phyloP scores from a whole-genome alignment of 2,888 invertebrate genomes.

The Argyresthia albistria region DNA sequence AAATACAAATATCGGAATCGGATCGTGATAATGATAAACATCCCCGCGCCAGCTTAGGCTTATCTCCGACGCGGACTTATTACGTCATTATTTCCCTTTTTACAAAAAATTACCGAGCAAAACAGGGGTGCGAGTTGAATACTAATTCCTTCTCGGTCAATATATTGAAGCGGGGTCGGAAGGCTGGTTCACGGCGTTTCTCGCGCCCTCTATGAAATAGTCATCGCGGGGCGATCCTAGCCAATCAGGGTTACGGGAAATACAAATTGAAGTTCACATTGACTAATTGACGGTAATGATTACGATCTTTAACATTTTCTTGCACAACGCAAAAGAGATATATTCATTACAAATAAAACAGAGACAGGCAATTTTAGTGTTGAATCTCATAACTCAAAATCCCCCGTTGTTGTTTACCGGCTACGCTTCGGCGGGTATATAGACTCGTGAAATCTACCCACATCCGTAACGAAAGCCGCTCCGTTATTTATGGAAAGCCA shows the following conservation, averaged over 20 bases:
- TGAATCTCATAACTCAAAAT: slow-evolving; percentile 64
- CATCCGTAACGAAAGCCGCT: slow-evolving; percentile 64
- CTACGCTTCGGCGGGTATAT: slow-evolving; percentile 48
- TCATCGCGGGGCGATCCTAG: too few species aligned
- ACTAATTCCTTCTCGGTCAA: slow-evolving; percentile 59
- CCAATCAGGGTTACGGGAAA: too few species aligned
- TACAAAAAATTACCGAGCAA: slow-evolving; percentile 54
- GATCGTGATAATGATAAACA: slow-evolving; percentile 53
- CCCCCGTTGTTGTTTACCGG: slow-evolving; percentile 49
- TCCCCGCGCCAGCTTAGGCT: slow-evolving; percentile 33
- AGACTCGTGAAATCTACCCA: slow-evolving; percentile 64
- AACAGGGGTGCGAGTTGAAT: slow-evolving; percentile 52
- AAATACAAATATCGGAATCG: slow-evolving; percentile 32
- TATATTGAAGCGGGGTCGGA: slow-evolving; percentile 43
- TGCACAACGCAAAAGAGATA: slow-evolving; percentile 27
- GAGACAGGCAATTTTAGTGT: slow-evolving; percentile 47
- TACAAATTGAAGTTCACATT: too few species aligned
- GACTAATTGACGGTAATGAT: too few species aligned
- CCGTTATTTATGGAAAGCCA: slow-evolving; percentile 64
- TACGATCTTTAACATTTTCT: too few species aligned
- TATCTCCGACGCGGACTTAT: slow-evolving; percentile 60
- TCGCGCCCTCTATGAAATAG: too few species aligned
- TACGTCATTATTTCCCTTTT: slow-evolving; percentile 66
- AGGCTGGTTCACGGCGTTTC: too few species aligned
- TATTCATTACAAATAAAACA: slow-evolving; percentile 51